phyloP scores from a whole-genome alignment of 1,140 invertebrate genomes.

The Listronotus bonariensis region DNA sequence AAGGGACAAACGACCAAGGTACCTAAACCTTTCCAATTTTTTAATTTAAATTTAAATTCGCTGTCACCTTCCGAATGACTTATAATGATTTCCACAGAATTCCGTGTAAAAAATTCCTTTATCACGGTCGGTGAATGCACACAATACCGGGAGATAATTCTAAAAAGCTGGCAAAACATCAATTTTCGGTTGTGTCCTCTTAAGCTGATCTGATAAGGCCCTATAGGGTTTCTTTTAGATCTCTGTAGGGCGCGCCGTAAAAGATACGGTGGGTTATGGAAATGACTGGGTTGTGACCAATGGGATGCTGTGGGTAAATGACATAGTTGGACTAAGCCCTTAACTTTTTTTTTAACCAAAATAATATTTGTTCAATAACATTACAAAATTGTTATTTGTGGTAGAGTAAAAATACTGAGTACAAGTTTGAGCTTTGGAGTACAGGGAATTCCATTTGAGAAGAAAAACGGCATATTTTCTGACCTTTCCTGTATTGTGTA shows the following conservation, averaged over 20 bases:
- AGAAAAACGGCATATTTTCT: too few species aligned
- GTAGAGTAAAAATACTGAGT: too few species aligned
- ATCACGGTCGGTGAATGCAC: background rate
- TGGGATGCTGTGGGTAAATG: background rate
- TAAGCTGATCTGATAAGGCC: conserved; percentile 43
- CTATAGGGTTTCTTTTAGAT: conserved; percentile 22
- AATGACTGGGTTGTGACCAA: too few species aligned
- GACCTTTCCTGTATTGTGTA: too few species aligned
- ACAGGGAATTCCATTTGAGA: too few species aligned
- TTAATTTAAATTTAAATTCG: conserved; percentile 27
- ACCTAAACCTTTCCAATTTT: conserved; percentile 1
- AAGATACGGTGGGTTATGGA: background rate
- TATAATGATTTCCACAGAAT: conserved; percentile 24
- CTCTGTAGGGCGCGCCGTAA: background rate
- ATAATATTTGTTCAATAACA: too few species aligned
- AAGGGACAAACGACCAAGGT: conserved; percentile 2
- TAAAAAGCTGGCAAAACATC: conserved; percentile 49
- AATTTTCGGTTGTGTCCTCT: conserved; percentile 43
- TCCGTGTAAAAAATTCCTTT: conserved; percentile 20
- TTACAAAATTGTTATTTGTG: too few species aligned
- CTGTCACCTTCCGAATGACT: conserved; percentile 21
- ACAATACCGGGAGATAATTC: background rate
- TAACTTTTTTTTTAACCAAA: too few species aligned
- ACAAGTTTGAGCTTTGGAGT: too few species aligned
- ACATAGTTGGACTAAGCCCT: background rate